These are phyloP conservation scores for Agonum fuliginosum DNA, from an alignment of 2,888 invertebrate species.

Conservation along the genomic window DNA sequence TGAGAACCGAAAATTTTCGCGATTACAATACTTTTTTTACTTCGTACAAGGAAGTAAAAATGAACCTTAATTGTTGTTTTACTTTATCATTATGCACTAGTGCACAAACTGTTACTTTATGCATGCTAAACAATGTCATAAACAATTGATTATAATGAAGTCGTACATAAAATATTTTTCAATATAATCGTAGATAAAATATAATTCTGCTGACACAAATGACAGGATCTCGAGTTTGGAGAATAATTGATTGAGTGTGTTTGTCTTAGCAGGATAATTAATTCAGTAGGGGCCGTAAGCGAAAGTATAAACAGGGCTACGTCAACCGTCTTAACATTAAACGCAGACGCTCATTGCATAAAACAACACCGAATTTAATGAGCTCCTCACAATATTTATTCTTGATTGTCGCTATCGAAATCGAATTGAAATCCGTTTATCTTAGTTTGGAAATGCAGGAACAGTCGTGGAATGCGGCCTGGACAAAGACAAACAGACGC, in stretches of 20 bases:
- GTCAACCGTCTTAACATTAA: neutral
- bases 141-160: too few species aligned
- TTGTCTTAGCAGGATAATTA: neutral
- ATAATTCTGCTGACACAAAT: too few species aligned
- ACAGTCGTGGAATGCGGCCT: slow-evolving; percentile 15
- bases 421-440: neutral
- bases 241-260: neutral
- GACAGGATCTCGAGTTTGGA: too few species aligned
- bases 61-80: too few species aligned
- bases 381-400: neutral
- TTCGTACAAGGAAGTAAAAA: too few species aligned
- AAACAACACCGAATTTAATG: neutral
- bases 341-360: neutral
- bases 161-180: too few species aligned
- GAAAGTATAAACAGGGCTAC: neutral
- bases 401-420: neutral
- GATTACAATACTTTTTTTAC: too few species aligned
- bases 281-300: neutral
- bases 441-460: slow-evolving; percentile 17
- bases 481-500: slow-evolving; percentile 30
- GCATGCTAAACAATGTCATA: too few species aligned
- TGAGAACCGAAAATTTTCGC: too few species aligned
- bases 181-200: too few species aligned
- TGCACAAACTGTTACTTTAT: too few species aligned
- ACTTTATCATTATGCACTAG: too few species aligned